Percentiles rank a stretch among this genome's conserved stretches.
phyloP scores from a whole-genome alignment of 1,140 invertebrate species.

The Maconellicoccus hirsutus region DNA sequence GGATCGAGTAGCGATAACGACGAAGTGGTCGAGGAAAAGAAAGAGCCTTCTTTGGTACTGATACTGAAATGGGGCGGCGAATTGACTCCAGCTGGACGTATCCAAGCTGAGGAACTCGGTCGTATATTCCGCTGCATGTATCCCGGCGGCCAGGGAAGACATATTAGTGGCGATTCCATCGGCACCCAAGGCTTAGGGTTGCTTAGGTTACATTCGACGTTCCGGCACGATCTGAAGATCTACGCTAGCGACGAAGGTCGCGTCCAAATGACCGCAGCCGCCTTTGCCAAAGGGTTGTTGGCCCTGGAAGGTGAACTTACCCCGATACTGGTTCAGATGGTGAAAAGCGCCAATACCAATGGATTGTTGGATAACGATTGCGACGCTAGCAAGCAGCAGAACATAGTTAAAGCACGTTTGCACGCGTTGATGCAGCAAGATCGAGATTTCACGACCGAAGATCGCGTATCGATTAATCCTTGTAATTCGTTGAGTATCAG shows the following conservation, averaged over 20 bases:
- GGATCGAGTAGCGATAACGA: constrained; percentile 89
- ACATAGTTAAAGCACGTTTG: constrained; percentile 87
- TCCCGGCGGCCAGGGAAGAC: constrained; percentile 76
- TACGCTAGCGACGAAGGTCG: constrained; percentile 98
- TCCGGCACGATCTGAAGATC: constrained; percentile 97
- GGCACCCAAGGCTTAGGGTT: constrained; percentile 86
- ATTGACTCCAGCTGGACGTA: constrained; percentile 90
- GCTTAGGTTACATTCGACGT: constrained; percentile 90
- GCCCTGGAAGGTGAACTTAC: constrained; percentile 97
- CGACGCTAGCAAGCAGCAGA: constrained; percentile 90
- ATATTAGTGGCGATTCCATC: constrained; percentile 36
- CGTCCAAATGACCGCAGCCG: constrained; percentile 98
- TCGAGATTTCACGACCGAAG: constrained; percentile 74
- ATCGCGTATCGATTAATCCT: constrained; percentile 78
- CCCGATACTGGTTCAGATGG: constrained; percentile 99
- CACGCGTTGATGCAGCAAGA: constrained; percentile 89
- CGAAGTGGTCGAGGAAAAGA: constrained; percentile 32
- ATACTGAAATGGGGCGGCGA: constrained; percentile 99
- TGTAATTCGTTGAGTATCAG: constrained; percentile 73
- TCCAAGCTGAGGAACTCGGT: constrained; percentile 95
- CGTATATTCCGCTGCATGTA: constrained; percentile 98
- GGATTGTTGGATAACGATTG: constrained; percentile 95
- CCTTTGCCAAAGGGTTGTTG: constrained; percentile 94
- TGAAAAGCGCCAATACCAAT: constrained; percentile 98
- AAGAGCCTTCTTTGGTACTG: constrained; percentile 80